Base-by-base conservation (phyloP, 1,140 invertebrate species). In the Diorhabda carinulata region DNA sequence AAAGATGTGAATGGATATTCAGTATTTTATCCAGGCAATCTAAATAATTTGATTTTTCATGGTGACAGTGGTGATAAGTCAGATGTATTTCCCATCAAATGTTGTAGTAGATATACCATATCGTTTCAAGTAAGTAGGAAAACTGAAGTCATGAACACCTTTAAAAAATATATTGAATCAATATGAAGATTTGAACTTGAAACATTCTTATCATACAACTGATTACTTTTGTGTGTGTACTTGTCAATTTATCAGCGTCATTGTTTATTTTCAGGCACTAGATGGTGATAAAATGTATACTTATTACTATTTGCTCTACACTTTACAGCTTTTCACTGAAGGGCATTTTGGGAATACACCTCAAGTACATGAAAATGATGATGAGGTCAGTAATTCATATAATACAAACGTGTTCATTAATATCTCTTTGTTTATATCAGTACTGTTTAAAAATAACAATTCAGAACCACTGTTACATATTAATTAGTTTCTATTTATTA, bases 221-320 rank as follows among this genome's bases (percentile, higher is more conserved):
- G 25, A 25, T 25, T 25, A 25, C 25, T 25, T 25, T 25, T 25
- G 25, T 25, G 25, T 25, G 25, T 25, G 25, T 25, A 25, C 25
- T 25, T 25, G 25, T 25, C 25, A 25, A 25, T 25, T 25, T 25
- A 25, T 25, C 25, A 25, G 25, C 25, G 25, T 25, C 25, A 25
- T 25, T 25, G 25, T 25, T 25, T 57, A 60, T 63, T 74, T 77
- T 68, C 58, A 78, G 77, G 74, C 72, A 9, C 74, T 71, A 43
- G 73, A 77, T 64, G 74, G 70, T 47, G 71, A 73, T 67, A 78
- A 75, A 73, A 78, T 79, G 75, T 79, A 78, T 65, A 78, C 75
- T 45, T 79, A 73, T 67, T 64, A 78, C 66, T 79, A 78, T 71
- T 68, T 79, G 56, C 66, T 79, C 40, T 76, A 79, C 61, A 73